Evolutionary conservation across 2,113 vertebrate species (phyloP), one percentile per base, ranked within the genome.

Genomic region (Heterocephalus glaber): DNA sequence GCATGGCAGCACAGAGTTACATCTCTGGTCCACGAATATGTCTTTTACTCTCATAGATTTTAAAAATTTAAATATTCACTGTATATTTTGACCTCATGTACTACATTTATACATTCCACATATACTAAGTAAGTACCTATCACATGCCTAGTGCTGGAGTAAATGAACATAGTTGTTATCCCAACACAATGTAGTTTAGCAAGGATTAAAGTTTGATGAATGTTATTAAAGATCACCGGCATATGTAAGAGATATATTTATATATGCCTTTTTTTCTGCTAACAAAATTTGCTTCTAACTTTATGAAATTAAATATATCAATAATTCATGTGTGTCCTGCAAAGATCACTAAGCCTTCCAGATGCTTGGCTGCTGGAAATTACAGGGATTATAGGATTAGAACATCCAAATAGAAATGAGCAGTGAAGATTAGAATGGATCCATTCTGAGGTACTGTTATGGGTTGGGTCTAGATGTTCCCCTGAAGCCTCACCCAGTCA

Each of bases 361-460:
- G 60, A 66, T 77, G n/a, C 19, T 61, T 94, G 80, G 12, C 76
- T 16, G 60, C 19, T 2, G 30, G 28, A 54, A 89, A 89, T 33
- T 58, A 70, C 66, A 91, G 91, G 30, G 20, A 72, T 41, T 14
- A 86, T 0, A 93, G 49, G 65, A 87, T 24, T 41, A 52, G 47
- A 94, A 83, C n/a, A 92, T 79, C 56, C 56, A 86, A 79, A 92
- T 54, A 66, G 95, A 82, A 95, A 86, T 12, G 35, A 30, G 44
- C 54, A 80, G 52, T 49, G 38, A 80, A 86, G 56, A 87, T 44
- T 24, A 38, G 61, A 58, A n/a, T n/a, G n/a, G n/a, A 84, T 47
- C 30, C 16, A 88, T 24, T 33, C 38, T 58, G 33, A 92, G 30
- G 12, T 19, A 52, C 11, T 74, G 41, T 44, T 26, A 44, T 13